Percentiles rank a stretch among this genome's conserved stretches.
phyloP scores from a whole-genome alignment of 1,140 invertebrate genomes.

The Orchestia grillus region DNA sequence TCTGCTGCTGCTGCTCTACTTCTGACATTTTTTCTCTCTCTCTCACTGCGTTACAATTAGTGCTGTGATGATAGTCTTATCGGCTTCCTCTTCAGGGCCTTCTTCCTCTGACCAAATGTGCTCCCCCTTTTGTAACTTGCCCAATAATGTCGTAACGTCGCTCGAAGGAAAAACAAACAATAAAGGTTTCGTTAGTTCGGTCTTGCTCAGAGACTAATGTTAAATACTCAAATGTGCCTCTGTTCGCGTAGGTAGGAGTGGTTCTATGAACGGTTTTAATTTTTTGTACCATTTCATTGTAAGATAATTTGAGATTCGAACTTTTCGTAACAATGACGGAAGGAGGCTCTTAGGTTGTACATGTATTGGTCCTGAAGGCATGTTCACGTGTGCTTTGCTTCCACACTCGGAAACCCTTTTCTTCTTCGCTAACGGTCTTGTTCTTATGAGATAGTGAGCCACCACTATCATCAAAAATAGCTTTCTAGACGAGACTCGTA shows the following conservation, averaged over 20 bases:
- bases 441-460: neutral
- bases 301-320: neutral
- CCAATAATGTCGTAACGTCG: neutral
- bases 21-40: constrained; percentile 12
- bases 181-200: neutral
- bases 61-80: constrained; percentile 51
- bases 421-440: neutral
- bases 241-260: neutral
- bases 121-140: neutral
- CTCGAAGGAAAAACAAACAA: neutral
- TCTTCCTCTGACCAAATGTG: constrained; percentile 26
- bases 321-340: neutral
- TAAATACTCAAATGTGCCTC: constrained; percentile 1
- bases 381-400: neutral
- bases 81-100: constrained; percentile 21
- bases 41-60: constrained; percentile 48
- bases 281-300: neutral
- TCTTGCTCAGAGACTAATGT: neutral
- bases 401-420: neutral
- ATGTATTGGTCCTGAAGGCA: neutral
- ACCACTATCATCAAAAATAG: neutral
- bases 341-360: neutral
- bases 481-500: neutral
- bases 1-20: neutral
- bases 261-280: neutral